Base-by-base conservation (phyloP, 2,797 vertebrate species). In the Mus spretus region DNA sequence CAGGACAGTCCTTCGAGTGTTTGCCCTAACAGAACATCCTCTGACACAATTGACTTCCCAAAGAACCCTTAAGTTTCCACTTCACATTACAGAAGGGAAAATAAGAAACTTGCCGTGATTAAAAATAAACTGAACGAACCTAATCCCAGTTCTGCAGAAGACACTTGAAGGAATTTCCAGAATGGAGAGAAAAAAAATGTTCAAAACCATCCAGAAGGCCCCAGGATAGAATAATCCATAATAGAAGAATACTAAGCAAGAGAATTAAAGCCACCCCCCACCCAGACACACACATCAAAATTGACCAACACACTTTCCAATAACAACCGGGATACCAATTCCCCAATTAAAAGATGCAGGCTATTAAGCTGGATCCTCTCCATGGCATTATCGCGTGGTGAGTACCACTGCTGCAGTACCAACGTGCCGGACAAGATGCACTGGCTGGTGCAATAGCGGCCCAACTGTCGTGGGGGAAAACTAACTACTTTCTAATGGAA, bases 381-480 rank as follows among this genome's bases (percentile, higher is more conserved):
- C 24, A 1, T 7, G 20, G 3, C n/a, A 9, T 37, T 10, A 15
- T 31, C 9, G 0, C 2, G 3, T 24, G 67, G 20, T 4, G 20
- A 86, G 19, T 37, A n/a, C 31, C 19, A n/a, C 20, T 9, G 44
- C 44, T 24, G 28, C 9, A 83, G 2, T 6, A 24, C 63, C 61
- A 9, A n/a, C 3, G 31, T n/a, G 63, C 63, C 12, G 12, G 47
- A 34, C 6, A n/a, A 86, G 83, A 86, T n/a, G 63, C 31, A 2
- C 22, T 53, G 0, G 2, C 44, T 9, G 19, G 61, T 24, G 3
- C 83, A 8, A 8, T 34, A 65, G 26, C 4, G 0, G 44, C 26
- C 22, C 8, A 20, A 4, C 44, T 15, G 47, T 15, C 2, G 3
- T 10, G 8, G 57, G 57, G 37, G 37, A 44, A 31, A 44, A 63